These are phyloP conservation scores for Rhagium mordax DNA, from an alignment of 2,888 invertebrate species.

Conservation along the genomic window DNA sequence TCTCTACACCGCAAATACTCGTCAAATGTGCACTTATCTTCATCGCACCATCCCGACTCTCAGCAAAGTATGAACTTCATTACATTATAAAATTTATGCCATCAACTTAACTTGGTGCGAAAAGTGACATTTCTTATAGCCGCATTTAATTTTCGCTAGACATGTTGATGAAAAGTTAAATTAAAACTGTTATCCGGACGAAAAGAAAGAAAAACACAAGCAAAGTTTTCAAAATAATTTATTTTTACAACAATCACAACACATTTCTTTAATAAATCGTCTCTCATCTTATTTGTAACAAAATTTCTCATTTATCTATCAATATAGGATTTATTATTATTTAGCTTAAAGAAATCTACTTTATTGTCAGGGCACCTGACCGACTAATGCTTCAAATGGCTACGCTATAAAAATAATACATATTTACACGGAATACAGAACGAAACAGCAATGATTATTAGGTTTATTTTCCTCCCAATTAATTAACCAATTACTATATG, in stretches of 20 bases:
- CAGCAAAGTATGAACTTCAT: not conserved
- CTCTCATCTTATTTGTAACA: conserved; percentile 55
- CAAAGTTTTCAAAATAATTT: conserved; percentile 64
- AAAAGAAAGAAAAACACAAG: conserved; percentile 5
- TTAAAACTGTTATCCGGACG: not conserved
- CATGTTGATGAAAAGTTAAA: not conserved
- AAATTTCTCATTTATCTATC: conserved; percentile 50
- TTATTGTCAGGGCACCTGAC: conserved; percentile 63
- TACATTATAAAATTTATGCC: not conserved
- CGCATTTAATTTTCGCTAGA: not conserved
- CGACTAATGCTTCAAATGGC: conserved; percentile 47
- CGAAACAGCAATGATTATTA: conserved; percentile 12
- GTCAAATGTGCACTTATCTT: not conserved
- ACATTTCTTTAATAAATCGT: conserved; percentile 61
- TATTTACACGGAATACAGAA: conserved; percentile 36
- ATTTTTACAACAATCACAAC: conserved; percentile 66
- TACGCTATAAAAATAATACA: conserved; percentile 44
- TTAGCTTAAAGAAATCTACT: conserved; percentile 51
- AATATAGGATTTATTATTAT: conserved; percentile 30
- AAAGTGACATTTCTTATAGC: not conserved
- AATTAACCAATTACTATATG: too few relatives aligned
- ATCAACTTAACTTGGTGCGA: not conserved
- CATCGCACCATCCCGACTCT: not conserved
- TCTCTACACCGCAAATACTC: not conserved
- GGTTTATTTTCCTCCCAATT: not conserved